Base-by-base conservation (phyloP, 2,113 vertebrate genomes). In the Paedocypris sp. region DNA sequence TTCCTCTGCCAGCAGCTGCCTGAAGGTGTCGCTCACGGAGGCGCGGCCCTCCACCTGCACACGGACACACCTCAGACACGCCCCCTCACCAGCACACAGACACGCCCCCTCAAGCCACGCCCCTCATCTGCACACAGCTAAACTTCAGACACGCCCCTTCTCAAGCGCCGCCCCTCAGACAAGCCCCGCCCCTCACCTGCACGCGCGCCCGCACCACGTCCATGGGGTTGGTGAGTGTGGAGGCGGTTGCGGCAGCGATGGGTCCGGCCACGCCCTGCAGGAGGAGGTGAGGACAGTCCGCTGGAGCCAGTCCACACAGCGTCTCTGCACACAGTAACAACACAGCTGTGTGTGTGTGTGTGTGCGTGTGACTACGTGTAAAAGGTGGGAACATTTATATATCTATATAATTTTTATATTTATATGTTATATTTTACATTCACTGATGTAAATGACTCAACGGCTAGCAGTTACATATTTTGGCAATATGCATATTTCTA, bases 161-260 rank as follows among this genome's bases (percentile, higher is more conserved):
- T 19, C 38, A n/a, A 15, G 19, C 2, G 7, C 11, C 19, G n/a
- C 23, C 6, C 10, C 10, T 11, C 9, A 20, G 15, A 1, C 15
- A 16, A 16, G 10, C 3, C 15, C 1, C 8, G 39, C 22, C 19
- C 16, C 9, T 36, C 4, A 98, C 94, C 92, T 98, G 95, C 1
- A 98, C 92, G 19, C 95, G 84, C 2, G 94, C 90, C 70, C 95
- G 84, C 66, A 98, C 86, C 26, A 98, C 92, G 3, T 98, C 94
- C 94, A 98, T 98, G 28, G 94, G 94, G 69, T 98, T 98, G 78
- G 94, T 98, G 80, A 98, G 86, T 6, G 90, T 89, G 57, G 92
- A 93, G 26, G 95, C 92, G 0, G 94, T 97, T 0, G 91, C 92
- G 2, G 93, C 94, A 0, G 95, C 93, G 41, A 98, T 78, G 0